Evolutionary conservation across 1,140 invertebrate species (phyloP), one percentile per base, ranked within the genome.

Genomic region (Drosophila kurseongensis): DNA sequence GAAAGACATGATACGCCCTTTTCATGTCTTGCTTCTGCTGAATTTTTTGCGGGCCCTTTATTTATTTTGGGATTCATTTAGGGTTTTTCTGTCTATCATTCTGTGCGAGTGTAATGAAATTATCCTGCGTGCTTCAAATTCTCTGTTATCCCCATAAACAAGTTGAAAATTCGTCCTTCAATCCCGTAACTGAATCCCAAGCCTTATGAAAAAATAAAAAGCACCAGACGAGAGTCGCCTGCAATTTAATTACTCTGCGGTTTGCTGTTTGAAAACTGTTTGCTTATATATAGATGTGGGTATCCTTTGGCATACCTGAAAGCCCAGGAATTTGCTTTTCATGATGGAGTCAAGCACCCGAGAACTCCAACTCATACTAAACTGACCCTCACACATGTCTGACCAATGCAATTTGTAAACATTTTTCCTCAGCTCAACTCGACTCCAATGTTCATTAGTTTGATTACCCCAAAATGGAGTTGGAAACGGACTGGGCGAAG

Each of bases 211-310:
- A 48, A 63, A 40, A 35, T 16, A 16, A 35, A 41, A 44, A 58
- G 10, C 67, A 59, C 8, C 69, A 47, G 67, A 73, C 51, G 63
- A 55, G 59, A 63, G 59, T 65, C 42, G 45, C 48, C 47, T 76
- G 79, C 69, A 86, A 86, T 86, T 86, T 88, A 86, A 86, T 86
- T 86, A 86, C 82, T 59, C 57, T 85, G 66, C 52, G 81, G 82
- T 51, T 60, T 75, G 44, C 45, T 71, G 67, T 71, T 71, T 57
- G 65, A 32, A 71, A 71, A 71, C 56, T 16, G 61, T 66, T 54
- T 29, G 36, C 59, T 56, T 63, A 40, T 63, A 41, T 29, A 18
- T 36, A 14, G 4, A 13, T 57, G 41, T 48, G 69, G 42, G 66
- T 29, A 42, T 50, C 50, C 32, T 56, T 54, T 75, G 73, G 69